Base-by-base conservation (phyloP, 1,140 invertebrate genomes). In the Eueides isabella region DNA sequence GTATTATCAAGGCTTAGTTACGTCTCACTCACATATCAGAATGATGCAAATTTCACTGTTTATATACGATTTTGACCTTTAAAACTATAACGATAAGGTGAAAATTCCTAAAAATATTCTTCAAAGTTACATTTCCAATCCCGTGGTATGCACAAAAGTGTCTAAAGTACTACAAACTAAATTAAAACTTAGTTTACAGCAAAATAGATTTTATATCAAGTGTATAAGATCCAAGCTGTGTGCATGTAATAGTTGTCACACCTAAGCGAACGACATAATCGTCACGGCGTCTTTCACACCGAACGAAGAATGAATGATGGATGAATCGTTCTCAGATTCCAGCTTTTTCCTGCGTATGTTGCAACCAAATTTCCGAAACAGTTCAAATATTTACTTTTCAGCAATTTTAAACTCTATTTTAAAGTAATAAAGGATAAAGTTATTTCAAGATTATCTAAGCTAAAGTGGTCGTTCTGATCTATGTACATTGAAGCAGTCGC, bases 281-380 rank as follows among this genome's bases (percentile, higher is more conserved):
- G 84, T 89, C 87, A 89, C 81, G 80, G 78, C 85, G 85, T 90
- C 90, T 91, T 91, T 90, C 89, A 92, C 82, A 85, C 85, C 80
- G 79, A 78, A 86, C 80, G 80, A 71, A 83, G 86, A 85, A 85
- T 87, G 88, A 91, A 91, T 90, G 90, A 92, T 91, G 88, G 85
- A 90, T 92, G 87, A 88, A 90, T 88, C 81, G 84, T 77, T 73
- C 66, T 71, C 79, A 82, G 85, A 82, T 85, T 88, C 84, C 85
- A 84, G 86, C 84, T 86, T 89, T 89, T 83, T 88, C 84, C 83
- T 84, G 85, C 84, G 84, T 88, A 88, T 81, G 78, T 69, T 80
- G 74, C 41, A 79, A 80, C 82, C 71, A 83, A 81, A 77, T 71
- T 69, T 69, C 23, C 23, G 28, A 66, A 73, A 71, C 44, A 64